Evolutionary conservation across 2,797 vertebrate species (phyloP).

Genomic region (Mormyrops boulengeri): DNA sequence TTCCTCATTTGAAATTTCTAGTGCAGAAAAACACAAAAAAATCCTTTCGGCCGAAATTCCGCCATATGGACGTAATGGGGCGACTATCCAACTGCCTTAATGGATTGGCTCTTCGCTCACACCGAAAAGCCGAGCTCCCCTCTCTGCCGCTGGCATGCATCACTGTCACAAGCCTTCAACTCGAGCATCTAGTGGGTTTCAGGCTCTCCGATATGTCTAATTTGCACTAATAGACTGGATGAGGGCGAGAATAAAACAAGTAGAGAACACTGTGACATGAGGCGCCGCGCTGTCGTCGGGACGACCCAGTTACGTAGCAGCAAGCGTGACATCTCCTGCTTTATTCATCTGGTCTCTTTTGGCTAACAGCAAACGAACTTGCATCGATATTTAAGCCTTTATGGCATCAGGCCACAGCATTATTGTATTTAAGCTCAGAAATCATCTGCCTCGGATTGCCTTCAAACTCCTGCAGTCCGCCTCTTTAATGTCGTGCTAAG

Average conservation of each 20-base stretch:
- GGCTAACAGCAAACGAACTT: neutral
- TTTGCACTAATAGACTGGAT: slow-evolving; percentile 1
- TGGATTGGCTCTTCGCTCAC: neutral
- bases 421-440: neutral
- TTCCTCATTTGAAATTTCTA: neutral
- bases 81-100: neutral
- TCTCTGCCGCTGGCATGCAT: neutral
- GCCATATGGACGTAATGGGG: neutral
- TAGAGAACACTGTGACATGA: neutral
- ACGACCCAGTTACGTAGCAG: neutral
- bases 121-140: neutral
- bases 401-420: neutral
- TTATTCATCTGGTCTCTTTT: neutral
- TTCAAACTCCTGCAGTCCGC: neutral
- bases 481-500: neutral
- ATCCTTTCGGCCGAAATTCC: neutral
- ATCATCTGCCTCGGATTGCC: neutral
- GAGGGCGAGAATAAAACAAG: slow-evolving; percentile 4
- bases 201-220: neutral
- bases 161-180: neutral
- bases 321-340: neutral
- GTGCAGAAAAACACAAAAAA: neutral
- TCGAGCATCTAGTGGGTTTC: neutral
- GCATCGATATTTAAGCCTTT: neutral
- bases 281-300: neutral